Evolutionary conservation across 2,113 vertebrate genomes (phyloP).

Genomic region (Epinephelus cyanopodus): DNA sequence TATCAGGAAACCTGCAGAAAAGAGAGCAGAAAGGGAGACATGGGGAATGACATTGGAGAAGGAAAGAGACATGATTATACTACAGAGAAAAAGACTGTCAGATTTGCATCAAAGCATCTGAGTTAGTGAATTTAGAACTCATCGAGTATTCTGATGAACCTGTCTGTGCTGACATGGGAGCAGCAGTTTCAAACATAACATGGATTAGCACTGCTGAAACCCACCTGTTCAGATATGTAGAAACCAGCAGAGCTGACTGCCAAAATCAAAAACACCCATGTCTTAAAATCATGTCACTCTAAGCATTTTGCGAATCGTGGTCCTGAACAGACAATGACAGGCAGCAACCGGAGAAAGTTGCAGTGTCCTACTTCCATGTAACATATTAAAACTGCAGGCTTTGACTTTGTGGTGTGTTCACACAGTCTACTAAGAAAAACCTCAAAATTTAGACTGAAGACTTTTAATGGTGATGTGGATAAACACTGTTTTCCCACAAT

Average conservation of each 20-base stretch:
- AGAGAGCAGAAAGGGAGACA: not conserved
- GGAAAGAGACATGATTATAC: not conserved
- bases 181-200: not conserved
- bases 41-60: not conserved
- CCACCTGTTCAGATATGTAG: constrained; percentile 5
- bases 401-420: not conserved
- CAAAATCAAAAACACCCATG: constrained; percentile 2
- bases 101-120: not conserved
- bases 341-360: not conserved
- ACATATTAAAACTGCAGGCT: not conserved
- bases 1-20: constrained; percentile 90
- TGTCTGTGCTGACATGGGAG: not conserved
- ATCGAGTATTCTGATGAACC: not conserved
- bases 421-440: too few species aligned
- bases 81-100: not conserved
- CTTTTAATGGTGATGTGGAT: not conserved
- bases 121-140: not conserved
- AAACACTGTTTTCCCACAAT: not conserved
- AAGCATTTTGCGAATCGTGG: not conserved
- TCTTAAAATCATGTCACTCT: not conserved
- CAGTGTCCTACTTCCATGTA: not conserved
- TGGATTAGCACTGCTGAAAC: not conserved
- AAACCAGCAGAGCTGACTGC: constrained; percentile 8
- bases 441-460: not conserved
- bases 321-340: not conserved